These are phyloP conservation scores for Perca fluviatilis DNA, from an alignment of 2,113 vertebrate genomes.

Conservation along the genomic window DNA sequence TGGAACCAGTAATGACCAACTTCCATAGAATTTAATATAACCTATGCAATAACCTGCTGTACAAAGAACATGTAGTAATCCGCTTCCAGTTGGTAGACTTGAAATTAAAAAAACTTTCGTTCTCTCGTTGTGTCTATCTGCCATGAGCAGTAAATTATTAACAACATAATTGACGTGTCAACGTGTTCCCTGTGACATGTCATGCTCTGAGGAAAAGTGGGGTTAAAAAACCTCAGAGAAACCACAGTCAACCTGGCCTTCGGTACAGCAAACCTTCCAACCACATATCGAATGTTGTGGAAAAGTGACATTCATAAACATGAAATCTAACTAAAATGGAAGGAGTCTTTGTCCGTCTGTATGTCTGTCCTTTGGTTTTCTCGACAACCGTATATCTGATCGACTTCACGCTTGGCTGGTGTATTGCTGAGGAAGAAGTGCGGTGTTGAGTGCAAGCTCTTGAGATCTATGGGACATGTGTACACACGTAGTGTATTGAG, in stretches of 20 bases:
- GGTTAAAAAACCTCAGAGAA: conserved; percentile 4
- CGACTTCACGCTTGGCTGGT: no score
- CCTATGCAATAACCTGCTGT: neutral
- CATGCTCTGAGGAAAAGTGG: neutral
- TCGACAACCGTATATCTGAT: no score
- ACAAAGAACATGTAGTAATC: neutral
- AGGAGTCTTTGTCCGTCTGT: no score
- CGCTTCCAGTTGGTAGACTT: neutral
- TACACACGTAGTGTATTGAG: no score
- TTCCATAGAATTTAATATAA: neutral
- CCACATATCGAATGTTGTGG: neutral
- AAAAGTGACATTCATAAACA: neutral
- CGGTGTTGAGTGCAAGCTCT: no score
- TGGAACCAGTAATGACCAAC: neutral
- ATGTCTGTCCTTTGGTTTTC: no score
- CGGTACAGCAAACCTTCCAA: conserved; percentile 19
- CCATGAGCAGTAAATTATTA: conserved; percentile 28
- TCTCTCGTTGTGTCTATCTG: conserved; percentile 5
- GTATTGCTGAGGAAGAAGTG: no score
- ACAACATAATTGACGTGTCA: conserved; percentile 22
- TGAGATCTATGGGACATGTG: no score
- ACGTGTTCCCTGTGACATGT: conserved; percentile 20
- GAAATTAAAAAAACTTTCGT: conserved; percentile 13
- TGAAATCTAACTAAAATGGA: neutral
- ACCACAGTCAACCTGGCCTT: neutral